These are phyloP conservation scores for Drosophila elegans DNA, from an alignment of 1,140 invertebrate genomes.

Conservation along the genomic window DNA sequence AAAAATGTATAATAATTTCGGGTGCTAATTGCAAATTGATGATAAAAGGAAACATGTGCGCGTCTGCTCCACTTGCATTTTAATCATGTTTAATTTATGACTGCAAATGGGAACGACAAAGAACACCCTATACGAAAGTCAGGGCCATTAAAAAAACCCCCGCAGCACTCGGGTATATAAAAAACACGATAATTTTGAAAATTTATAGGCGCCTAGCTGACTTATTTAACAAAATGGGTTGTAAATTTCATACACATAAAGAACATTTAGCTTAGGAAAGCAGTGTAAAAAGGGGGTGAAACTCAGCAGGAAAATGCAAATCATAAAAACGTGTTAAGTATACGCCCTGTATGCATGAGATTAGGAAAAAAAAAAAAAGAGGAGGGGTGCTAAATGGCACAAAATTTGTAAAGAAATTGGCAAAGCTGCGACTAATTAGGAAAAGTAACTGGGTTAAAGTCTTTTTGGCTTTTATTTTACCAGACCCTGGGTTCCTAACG, in stretches of 20 bases:
- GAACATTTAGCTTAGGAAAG: not conserved
- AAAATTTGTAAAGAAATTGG: conserved; percentile 57
- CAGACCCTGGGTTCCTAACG: not conserved
- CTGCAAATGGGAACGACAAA: conserved; percentile 45
- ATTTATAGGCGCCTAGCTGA: conserved; percentile 24
- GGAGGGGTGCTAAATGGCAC: conserved; percentile 29
- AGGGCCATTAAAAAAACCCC: conserved; percentile 1
- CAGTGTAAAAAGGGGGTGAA: conserved; percentile 3
- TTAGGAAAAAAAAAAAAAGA: conserved; percentile 9
- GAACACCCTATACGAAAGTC: conserved; percentile 9
- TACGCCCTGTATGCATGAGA: conserved; percentile 34
- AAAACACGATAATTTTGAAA: conserved; percentile 9
- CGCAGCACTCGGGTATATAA: conserved; percentile 1
- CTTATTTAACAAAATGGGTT: conserved; percentile 7
- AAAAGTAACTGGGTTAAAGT: conserved; percentile 52
- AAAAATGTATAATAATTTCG: conserved; percentile 20
- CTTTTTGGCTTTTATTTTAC: conserved; percentile 7
- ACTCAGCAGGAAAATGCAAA: conserved; percentile 35
- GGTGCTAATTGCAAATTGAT: conserved; percentile 49
- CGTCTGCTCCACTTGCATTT: conserved; percentile 63
- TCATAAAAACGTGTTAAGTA: conserved; percentile 56
- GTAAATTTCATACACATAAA: conserved; percentile 1
- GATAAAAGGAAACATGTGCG: conserved; percentile 32
- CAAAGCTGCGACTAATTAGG: conserved; percentile 49
- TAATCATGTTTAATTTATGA: conserved; percentile 73